A percentile compares a stretch with the other conserved stretches of the same genome.
Conservation (phyloP, 2,888 invertebrate species). For the Ophion slaviceki region DNA sequence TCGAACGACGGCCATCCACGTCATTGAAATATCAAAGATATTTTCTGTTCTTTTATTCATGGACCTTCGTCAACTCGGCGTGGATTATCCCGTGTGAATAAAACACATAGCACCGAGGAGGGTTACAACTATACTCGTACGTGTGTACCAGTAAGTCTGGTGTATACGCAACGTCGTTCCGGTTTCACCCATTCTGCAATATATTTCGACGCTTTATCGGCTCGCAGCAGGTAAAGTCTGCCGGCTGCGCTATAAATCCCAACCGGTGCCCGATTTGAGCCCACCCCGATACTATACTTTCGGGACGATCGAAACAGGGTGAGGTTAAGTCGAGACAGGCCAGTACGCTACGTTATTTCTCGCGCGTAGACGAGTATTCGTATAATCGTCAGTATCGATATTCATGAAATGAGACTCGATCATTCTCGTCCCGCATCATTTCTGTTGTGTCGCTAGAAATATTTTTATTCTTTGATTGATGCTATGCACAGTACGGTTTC, state of each 20-base stretch:
- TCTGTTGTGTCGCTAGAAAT: background rate
- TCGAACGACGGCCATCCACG: background rate
- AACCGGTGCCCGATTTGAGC: constrained; percentile 47
- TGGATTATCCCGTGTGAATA: constrained; percentile 10
- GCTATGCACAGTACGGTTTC: background rate
- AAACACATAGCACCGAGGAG: background rate
- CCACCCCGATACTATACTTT: constrained; percentile 24
- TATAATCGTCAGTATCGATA: constrained; percentile 36
- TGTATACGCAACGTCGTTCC: constrained; percentile 55
- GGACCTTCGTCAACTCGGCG: background rate
- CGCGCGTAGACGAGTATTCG: constrained; percentile 8
- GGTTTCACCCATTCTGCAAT: constrained; percentile 65
- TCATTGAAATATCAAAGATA: background rate
- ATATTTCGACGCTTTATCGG: constrained; percentile 72
- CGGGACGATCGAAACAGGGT: constrained; percentile 27
- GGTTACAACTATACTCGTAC: constrained; percentile 23
- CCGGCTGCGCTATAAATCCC: constrained; percentile 70
- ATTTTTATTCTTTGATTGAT: background rate
- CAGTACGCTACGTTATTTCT: constrained; percentile 24
- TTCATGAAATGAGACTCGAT: constrained; percentile 9
- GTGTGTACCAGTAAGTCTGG: constrained; percentile 23
- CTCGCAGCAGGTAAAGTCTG: constrained; percentile 71
- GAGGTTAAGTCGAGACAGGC: constrained; percentile 20
- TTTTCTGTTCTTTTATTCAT: background rate
- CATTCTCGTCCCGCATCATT: background rate